Evolutionary conservation across 2,797 vertebrate species (phyloP).

Genomic region (Enteromius radiatus): DNA sequence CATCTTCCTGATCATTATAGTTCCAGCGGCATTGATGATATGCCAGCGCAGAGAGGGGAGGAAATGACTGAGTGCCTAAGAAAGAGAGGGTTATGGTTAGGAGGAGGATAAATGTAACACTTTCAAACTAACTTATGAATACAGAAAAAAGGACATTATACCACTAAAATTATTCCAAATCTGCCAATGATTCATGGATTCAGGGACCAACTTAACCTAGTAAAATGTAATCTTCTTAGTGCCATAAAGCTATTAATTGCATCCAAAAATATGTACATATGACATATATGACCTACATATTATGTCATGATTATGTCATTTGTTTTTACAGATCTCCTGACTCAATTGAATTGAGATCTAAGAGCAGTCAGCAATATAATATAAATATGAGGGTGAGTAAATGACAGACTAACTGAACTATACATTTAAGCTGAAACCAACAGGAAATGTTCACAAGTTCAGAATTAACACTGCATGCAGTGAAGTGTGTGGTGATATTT

Average conservation of each 20-base stretch:
- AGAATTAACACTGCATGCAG: not conserved
- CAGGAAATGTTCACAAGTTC: not conserved
- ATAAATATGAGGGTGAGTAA: not conserved
- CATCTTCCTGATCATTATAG: conserved; percentile 93
- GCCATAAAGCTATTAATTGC: too few relatives aligned
- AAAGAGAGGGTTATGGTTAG: not conserved
- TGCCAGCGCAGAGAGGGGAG: conserved; percentile 86
- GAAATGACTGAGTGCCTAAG: conserved; percentile 90
- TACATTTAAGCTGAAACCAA: not conserved
- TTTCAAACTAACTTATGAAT: not conserved
- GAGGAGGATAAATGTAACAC: not conserved
- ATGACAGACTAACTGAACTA: not conserved
- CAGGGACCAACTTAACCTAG: not conserved
- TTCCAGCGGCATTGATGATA: conserved; percentile 99
- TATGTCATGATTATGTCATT: not conserved
- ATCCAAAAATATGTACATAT: too few relatives aligned
- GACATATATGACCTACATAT: not conserved
- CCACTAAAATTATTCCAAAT: not conserved
- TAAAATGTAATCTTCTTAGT: not conserved
- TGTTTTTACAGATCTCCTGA: not conserved
- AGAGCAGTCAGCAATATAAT: not conserved
- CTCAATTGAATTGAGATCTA: not conserved
- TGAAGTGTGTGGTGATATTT: not conserved
- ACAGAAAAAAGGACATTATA: not conserved
- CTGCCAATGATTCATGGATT: not conserved